Conservation (phyloP, 2,113 vertebrate genomes). For the Tichodroma muraria region DNA sequence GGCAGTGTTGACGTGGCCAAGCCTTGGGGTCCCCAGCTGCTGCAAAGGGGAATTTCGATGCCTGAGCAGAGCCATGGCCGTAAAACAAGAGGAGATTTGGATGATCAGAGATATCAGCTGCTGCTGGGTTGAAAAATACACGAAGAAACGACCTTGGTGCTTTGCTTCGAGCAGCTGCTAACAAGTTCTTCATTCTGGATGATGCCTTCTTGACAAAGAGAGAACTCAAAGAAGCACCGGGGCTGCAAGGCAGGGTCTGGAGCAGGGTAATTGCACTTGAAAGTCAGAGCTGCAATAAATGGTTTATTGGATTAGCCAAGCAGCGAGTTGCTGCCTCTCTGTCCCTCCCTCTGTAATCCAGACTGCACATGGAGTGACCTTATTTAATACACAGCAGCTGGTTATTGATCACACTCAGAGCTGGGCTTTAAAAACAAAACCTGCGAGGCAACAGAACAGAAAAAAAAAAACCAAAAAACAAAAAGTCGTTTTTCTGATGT, state of each 20-base stretch:
- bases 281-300: background rate
- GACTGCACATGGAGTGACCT: background rate
- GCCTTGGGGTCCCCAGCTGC: rapidly evolving
- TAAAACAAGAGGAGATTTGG: background rate
- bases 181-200: background rate
- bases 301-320: conserved; percentile 19
- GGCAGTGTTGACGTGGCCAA: background rate
- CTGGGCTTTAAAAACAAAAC: background rate
- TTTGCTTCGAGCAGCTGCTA: background rate
- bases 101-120: background rate
- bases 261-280: background rate
- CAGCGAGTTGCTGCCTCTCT: background rate
- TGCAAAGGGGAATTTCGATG: background rate
- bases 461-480: background rate
- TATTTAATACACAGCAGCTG: background rate
- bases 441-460: background rate
- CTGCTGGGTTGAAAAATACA: rapidly evolving
- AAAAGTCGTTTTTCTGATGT: conserved; percentile 42
- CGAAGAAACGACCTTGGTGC: background rate
- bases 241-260: background rate
- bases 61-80: background rate
- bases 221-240: background rate
- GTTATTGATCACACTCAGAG: conserved; percentile 52
- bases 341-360: background rate
- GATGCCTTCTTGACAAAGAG: conserved; percentile 11